Evolutionary conservation across 2,888 invertebrate species (phyloP), one percentile per base, ranked within the genome.

Genomic region (Halictus ligatus): DNA sequence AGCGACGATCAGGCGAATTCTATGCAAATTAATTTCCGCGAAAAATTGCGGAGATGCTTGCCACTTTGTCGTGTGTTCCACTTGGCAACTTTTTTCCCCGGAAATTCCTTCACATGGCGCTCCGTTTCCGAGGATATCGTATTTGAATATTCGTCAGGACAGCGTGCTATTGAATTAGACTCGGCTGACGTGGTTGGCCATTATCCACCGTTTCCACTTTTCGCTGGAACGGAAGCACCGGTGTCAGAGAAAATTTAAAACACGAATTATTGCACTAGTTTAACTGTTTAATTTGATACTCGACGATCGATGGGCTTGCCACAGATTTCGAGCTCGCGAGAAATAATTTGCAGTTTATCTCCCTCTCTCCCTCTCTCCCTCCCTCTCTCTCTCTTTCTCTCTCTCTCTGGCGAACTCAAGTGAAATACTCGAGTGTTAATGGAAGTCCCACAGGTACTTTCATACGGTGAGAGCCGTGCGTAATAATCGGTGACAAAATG

Each of bases 401-500:
- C 35, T 35, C 35, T n/a, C 10, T 8, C 10, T n/a, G 58, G 21
- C 54, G n/a, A 58, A 58, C 58, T 48, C 15, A 15, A 1, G 12
- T 12, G 58, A 5, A 58, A 58, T 7, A 7, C 7, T 29, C 40
- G 40, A 12, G 18, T 21, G 69, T 40, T 21, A 21, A 21, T 21
- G 40, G 18, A 5, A n/a, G 10, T n/a, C n/a, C n/a, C 10, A 2
- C 21, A 54, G 21, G n/a, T 21, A 8, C 71, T 12, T 71, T 21
- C 48, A 29, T 15, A 29, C 15, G 21, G 1, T 25, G 71, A n/a
- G 46, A 64, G 79, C 78, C 84, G 81, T 81, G 77, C 84, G 87
- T 83, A 87, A 86, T 88, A 88, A 91, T 91, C 89, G 87, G 75
- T 85, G 88, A 91, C 89, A 90, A 89, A 91, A 90, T 79, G 82